Base-by-base conservation (phyloP, 2,888 invertebrate species). In the Acronicta alni region DNA sequence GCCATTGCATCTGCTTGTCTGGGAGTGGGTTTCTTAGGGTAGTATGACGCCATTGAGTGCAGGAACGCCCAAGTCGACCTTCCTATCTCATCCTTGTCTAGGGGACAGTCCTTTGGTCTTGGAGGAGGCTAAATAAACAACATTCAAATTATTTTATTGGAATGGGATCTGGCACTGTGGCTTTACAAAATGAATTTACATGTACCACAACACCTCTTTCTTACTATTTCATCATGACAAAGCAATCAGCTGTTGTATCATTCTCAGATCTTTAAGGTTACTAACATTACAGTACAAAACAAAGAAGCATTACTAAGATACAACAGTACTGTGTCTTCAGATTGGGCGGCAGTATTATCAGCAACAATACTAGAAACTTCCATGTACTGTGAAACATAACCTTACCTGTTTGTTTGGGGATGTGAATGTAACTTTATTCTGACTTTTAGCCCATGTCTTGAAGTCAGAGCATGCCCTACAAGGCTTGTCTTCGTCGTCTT, bases 21-120 rank as follows among this genome's bases (percentile, higher is more conserved):
- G 7, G 89, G 89, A 0, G 96, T 95, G 0, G 99, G 99, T 74
- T 96, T 95, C 5, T 97, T 96, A 0, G 99, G 99, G 91, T 97
- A 99, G 87, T 98, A 98, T 0, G 99, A 98, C 3, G 98, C 99
- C 96, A 99, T 98, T 0, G 99, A 98, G 86, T 99, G 99, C 3
- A 99, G 95, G 75, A 99, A 96, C 7, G 97, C 96, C 99, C 99
- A 99, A 3, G 99, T 97, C 49, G 96, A 95, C 5, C 95, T 95
- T 20, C 98, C 98, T 42, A 98, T 88, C 67, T 96, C 96, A 64
- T 97, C 96, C 83, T 96, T 97, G 81, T 97, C 97, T 57, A 97
- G 82, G 0, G 98, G 98, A 84, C 98, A 98, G 76, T 97, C 96
- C 14, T 82, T 84, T 26, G 79, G 72, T 59, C 76, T 68, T 53